Evolutionary conservation across 2,888 invertebrate species (phyloP).

Genomic region (Drosophila acutilabella): DNA sequence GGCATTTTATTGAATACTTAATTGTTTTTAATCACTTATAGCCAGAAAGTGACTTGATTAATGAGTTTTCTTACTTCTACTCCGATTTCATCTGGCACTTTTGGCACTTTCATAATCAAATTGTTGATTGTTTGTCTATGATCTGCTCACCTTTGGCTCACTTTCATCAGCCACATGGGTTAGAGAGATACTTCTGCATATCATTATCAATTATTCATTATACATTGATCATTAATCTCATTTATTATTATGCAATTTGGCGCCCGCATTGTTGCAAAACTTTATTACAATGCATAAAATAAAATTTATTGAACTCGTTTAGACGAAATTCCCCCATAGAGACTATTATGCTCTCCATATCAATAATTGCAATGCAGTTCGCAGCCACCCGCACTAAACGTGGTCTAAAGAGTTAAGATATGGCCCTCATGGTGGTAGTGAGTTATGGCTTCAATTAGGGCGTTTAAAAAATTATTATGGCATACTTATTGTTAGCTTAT

Average conservation of each 20-base stretch:
- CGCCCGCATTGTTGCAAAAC: constrained; percentile 70
- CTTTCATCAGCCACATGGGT: constrained; percentile 62
- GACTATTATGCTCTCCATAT: too few species aligned
- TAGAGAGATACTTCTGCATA: neutral
- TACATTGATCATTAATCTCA: constrained; percentile 32
- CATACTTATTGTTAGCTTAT: constrained; percentile 71
- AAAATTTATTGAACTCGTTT: constrained; percentile 24
- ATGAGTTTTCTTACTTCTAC: constrained; percentile 37
- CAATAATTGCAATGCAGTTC: constrained; percentile 70
- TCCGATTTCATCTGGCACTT: constrained; percentile 2
- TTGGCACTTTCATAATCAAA: constrained; percentile 35
- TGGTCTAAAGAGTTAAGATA: constrained; percentile 22
- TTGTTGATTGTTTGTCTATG: constrained; percentile 25
- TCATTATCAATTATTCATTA: constrained; percentile 43
- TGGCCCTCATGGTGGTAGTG: constrained; percentile 56
- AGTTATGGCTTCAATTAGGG: constrained; percentile 78
- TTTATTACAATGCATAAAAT: constrained; percentile 50
- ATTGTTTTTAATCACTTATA: constrained; percentile 22
- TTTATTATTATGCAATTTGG: constrained; percentile 54
- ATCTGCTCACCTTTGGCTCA: constrained; percentile 45
- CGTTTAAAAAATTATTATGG: constrained; percentile 79
- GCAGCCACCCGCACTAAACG: constrained; percentile 53
- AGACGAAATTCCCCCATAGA: constrained; percentile 10
- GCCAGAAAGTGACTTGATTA: constrained; percentile 56
- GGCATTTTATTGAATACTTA: constrained; percentile 26